Percentiles rank a stretch among this genome's conserved stretches.
Conservation (phyloP, 2,797 vertebrate genomes). For the Chloroceryle inda region DNA sequence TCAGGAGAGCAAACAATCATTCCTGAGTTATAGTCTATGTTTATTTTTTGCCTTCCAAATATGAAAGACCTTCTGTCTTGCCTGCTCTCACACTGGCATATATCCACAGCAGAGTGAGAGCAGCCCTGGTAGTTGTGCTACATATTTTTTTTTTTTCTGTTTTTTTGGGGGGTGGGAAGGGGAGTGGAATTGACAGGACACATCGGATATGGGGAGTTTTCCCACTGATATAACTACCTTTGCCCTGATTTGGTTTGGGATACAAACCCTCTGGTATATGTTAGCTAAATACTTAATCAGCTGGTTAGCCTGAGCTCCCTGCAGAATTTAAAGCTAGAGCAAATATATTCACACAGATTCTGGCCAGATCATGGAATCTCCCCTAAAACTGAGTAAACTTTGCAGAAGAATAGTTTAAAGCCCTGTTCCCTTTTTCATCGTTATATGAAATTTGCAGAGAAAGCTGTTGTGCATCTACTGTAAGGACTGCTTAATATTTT, state of each 20-base stretch:
- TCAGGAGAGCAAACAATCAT: not conserved
- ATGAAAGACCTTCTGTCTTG: not conserved
- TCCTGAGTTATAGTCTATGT: not conserved
- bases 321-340: not conserved
- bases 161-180: too few relatives aligned
- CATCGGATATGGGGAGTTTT: not conserved
- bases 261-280: not conserved
- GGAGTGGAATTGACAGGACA: too few relatives aligned
- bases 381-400: not conserved
- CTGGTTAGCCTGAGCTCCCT: not conserved
- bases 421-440: not conserved
- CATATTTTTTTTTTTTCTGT: not conserved
- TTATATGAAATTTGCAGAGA: not conserved
- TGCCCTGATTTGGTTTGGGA: not conserved
- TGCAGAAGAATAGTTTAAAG: not conserved
- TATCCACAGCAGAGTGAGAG: not conserved
- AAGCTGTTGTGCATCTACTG: not conserved
- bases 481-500: not conserved
- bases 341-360: not conserved
- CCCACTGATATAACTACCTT: not conserved
- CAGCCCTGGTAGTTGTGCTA: not conserved
- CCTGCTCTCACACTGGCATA: not conserved
- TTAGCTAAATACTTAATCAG: not conserved
- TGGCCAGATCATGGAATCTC: not conserved
- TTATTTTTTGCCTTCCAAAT: slow-evolving; percentile 5